These are phyloP conservation scores for Prionchulus punctatus DNA, from an alignment of 2,888 invertebrate species.

Conservation along the genomic window DNA sequence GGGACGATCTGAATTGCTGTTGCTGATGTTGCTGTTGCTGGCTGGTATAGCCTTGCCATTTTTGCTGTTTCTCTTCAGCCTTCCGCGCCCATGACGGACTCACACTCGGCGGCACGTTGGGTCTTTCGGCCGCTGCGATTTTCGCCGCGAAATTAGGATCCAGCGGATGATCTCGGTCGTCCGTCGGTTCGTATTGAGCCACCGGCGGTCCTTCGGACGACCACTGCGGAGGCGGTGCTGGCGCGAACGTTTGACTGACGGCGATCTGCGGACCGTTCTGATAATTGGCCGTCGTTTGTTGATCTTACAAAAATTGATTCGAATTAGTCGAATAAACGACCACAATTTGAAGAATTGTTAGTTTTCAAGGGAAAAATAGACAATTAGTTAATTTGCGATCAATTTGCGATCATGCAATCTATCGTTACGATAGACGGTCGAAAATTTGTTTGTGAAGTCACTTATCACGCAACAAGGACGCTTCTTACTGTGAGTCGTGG, in stretches of 20 bases:
- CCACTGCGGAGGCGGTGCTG: not conserved
- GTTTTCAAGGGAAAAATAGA: not conserved
- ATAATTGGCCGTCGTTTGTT: too few species aligned
- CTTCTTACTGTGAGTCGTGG: too few species aligned
- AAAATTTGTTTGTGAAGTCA: too few species aligned
- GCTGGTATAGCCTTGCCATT: not conserved
- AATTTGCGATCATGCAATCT: too few species aligned
- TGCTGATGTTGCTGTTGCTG: not conserved
- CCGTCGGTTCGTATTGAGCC: conserved; percentile 2
- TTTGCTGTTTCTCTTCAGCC: conserved; percentile 8
- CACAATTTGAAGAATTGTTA: not conserved
- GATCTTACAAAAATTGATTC: too few species aligned
- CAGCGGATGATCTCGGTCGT: conserved; percentile 4
- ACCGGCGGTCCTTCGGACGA: not conserved
- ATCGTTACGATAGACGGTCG: too few species aligned
- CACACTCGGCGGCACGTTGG: conserved; percentile 9
- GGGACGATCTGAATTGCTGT: not conserved
- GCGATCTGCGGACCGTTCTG: too few species aligned
- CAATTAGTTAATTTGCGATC: too few species aligned
- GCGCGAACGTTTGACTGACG: not conserved
- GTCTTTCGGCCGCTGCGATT: conserved; percentile 11
- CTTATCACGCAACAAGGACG: too few species aligned
- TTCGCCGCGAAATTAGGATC: conserved; percentile 3
- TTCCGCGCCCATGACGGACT: conserved; percentile 9
- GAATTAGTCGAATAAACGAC: not conserved